Percentiles rank a stretch among this genome's conserved stretches.
Conservation (phyloP, 2,888 invertebrate species). For the Agonopterix alstromeriana region DNA sequence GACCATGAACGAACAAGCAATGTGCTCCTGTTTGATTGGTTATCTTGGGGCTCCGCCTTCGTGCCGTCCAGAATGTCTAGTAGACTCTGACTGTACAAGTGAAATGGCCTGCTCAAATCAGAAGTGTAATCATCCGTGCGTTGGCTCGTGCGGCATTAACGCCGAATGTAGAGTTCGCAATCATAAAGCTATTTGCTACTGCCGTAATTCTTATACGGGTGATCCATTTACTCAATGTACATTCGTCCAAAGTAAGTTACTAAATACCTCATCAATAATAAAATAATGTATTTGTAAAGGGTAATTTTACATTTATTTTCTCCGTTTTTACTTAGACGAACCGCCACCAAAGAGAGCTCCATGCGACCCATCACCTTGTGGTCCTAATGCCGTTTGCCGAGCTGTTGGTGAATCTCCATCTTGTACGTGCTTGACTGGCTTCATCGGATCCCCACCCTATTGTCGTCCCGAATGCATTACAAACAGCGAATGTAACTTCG, state of each 20-base stretch:
- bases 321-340: slow-evolving; percentile 30
- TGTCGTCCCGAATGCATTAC: slow-evolving; percentile 90
- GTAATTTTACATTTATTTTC: slow-evolving; percentile 1
- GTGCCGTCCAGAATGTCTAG: slow-evolving; percentile 89
- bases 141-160: slow-evolving; percentile 85
- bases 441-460: slow-evolving; percentile 83
- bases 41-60: slow-evolving; percentile 85
- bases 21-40: slow-evolving; percentile 86
- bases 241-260: slow-evolving; percentile 39
- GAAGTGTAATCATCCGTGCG: slow-evolving; percentile 88
- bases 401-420: slow-evolving; percentile 74
- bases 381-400: slow-evolving; percentile 84
- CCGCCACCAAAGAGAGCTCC: slow-evolving; percentile 56
- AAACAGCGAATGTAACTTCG: slow-evolving; percentile 86
- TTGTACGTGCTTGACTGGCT: slow-evolving; percentile 84
- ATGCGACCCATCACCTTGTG: slow-evolving; percentile 86
- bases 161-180: slow-evolving; percentile 88
- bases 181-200: slow-evolving; percentile 91
- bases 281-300: not conserved
- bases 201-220: slow-evolving; percentile 83
- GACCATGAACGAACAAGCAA: slow-evolving; percentile 71
- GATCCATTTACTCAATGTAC: slow-evolving; percentile 87
- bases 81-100: slow-evolving; percentile 87
- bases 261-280: not conserved
- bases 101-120: slow-evolving; percentile 86